These are phyloP conservation scores for Ellobium chinense DNA, from an alignment of 2,888 invertebrate genomes.

Conservation along the genomic window DNA sequence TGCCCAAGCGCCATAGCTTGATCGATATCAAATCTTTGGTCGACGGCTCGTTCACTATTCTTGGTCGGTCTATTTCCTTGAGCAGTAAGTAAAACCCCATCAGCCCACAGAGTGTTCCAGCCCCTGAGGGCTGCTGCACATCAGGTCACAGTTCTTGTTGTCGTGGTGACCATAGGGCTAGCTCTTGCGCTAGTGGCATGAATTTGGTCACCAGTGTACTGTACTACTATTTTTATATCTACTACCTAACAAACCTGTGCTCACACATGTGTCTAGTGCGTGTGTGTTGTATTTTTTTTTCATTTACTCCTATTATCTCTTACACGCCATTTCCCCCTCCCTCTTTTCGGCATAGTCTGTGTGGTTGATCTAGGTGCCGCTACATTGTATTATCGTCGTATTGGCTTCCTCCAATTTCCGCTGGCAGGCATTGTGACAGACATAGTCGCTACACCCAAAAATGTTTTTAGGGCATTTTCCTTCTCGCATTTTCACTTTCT, in stretches of 20 bases:
- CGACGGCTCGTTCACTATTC: conserved; percentile 56
- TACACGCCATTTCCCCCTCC: not conserved
- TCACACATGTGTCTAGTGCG: conserved; percentile 2
- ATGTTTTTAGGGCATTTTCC: too few relatives aligned
- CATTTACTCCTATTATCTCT: not conserved
- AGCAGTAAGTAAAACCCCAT: conserved; percentile 56
- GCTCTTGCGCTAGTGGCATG: conserved; percentile 4
- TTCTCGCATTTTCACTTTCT: too few relatives aligned
- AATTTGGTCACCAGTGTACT: not conserved
- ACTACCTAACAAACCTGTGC: not conserved
- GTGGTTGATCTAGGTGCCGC: not conserved
- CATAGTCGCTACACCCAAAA: too few relatives aligned
- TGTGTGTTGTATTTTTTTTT: not conserved
- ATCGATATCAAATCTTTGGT: conserved; percentile 56
- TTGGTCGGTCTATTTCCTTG: conserved; percentile 56
- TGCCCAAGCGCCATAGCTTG: conserved; percentile 56
- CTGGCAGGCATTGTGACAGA: not conserved
- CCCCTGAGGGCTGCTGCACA: not conserved
- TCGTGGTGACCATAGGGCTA: conserved; percentile 4
- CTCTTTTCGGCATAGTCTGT: not conserved
- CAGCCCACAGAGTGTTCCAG: not conserved
- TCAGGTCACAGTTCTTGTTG: not conserved
- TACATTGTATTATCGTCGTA: not conserved
- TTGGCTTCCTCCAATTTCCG: not conserved
- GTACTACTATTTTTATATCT: not conserved